These are phyloP conservation scores for Selene dorsalis DNA, from an alignment of 2,797 vertebrate genomes.

Conservation along the genomic window DNA sequence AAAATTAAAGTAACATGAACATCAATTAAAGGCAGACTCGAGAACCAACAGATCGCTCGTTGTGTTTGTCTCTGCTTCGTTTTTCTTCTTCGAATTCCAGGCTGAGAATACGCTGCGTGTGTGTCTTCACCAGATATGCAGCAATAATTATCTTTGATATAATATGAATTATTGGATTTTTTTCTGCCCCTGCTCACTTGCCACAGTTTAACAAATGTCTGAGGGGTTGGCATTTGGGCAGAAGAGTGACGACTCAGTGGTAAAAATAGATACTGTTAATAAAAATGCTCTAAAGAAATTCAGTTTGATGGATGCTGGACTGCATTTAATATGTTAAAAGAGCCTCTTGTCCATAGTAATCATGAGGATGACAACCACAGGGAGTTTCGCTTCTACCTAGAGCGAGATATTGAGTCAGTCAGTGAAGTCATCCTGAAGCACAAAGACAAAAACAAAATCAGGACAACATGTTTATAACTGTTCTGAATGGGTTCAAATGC, in stretches of 20 bases:
- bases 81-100: constrained; percentile 16
- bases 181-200: constrained; percentile 43
- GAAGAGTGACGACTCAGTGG: constrained; percentile 14
- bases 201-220: constrained; percentile 55
- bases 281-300: constrained; percentile 15
- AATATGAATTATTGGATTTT: constrained; percentile 59
- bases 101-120: constrained; percentile 11
- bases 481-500: neutral
- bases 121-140: constrained; percentile 36
- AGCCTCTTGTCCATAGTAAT: constrained; percentile 17
- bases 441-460: neutral
- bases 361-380: neutral
- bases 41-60: constrained; percentile 32
- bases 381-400: neutral
- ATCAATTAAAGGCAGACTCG: constrained; percentile 47
- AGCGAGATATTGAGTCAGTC: neutral
- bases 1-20: constrained; percentile 43
- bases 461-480: neutral
- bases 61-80: constrained; percentile 12
- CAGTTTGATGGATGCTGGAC: constrained; percentile 7
- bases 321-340: constrained; percentile 18
- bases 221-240: constrained; percentile 47
- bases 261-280: constrained; percentile 45
- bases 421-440: neutral
- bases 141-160: constrained; percentile 62